phyloP scores from a whole-genome alignment of 2,797 vertebrate genomes.

The Sorex maritimensis region DNA sequence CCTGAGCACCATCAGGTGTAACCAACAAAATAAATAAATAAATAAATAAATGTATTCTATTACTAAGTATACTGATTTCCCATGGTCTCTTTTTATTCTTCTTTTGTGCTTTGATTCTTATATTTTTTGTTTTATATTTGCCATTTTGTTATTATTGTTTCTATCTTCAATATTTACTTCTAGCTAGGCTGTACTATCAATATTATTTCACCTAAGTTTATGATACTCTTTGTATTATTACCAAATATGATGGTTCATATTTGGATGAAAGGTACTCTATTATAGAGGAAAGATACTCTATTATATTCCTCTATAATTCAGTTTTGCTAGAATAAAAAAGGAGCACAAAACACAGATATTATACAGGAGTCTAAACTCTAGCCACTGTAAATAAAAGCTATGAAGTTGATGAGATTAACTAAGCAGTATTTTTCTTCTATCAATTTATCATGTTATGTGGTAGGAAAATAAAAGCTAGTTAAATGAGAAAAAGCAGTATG shows the following conservation, averaged over 20 bases:
- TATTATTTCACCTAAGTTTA: constrained; percentile 15
- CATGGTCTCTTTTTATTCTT: background rate
- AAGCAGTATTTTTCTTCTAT: background rate
- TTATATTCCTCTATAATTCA: background rate
- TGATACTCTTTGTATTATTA: constrained; percentile 3
- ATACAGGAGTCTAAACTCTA: background rate
- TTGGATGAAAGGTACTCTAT: background rate
- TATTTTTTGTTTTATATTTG: constrained; percentile 34
- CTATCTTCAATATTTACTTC: constrained; percentile 21
- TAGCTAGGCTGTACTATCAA: background rate
- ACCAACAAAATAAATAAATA: too few species aligned
- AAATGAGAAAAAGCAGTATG: background rate
- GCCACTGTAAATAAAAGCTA: background rate
- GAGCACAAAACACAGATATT: background rate
- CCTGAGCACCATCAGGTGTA: too few species aligned
- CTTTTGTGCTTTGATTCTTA: background rate
- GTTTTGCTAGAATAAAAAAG: background rate
- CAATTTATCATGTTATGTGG: background rate
- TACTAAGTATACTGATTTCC: constrained; percentile 20
- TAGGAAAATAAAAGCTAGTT: background rate
- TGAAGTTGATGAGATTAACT: constrained; percentile 29
- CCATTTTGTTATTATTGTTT: constrained; percentile 7
- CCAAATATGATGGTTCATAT: background rate
- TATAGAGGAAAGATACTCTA: background rate
- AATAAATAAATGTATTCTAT: background rate